A percentile compares a stretch with the other conserved stretches of the same genome.
Conservation (phyloP, 2,888 invertebrate species). For the Drosophila subquinaria region DNA sequence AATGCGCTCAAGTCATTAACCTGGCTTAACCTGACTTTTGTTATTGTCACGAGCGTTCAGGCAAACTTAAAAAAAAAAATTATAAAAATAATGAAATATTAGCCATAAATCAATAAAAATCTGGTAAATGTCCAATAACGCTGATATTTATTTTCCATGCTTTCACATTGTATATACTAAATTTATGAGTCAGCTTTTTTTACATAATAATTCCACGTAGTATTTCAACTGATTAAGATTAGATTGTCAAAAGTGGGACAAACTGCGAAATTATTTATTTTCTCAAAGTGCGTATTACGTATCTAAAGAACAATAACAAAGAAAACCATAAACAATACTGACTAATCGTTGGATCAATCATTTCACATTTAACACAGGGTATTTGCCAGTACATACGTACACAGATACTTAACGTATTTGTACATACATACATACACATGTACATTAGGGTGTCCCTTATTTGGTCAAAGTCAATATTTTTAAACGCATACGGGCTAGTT, state of each 20-base stretch:
- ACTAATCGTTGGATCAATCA: neutral
- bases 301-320: conserved; percentile 19
- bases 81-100: neutral
- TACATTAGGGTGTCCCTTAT: no score
- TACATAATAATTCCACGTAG: neutral
- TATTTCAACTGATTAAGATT: conserved; percentile 21
- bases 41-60: neutral
- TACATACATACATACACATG: conserved; percentile 5
- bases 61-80: no score
- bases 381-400: conserved; percentile 9
- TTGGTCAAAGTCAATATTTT: no score
- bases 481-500: no score
- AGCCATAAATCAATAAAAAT: conserved; percentile 15
- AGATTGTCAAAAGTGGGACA: conserved; percentile 45
- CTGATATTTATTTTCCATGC: conserved; percentile 4
- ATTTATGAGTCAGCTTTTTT: conserved; percentile 5
- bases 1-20: neutral
- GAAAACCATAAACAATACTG: neutral
- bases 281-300: conserved; percentile 25
- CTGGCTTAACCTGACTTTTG: neutral
- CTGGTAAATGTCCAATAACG: conserved; percentile 1
- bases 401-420: neutral
- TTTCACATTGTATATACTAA: conserved; percentile 4
- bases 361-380: conserved; percentile 12
- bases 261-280: conserved; percentile 37